phyloP scores from a whole-genome alignment of 2,888 invertebrate species.

The Ornithoptera priamus region DNA sequence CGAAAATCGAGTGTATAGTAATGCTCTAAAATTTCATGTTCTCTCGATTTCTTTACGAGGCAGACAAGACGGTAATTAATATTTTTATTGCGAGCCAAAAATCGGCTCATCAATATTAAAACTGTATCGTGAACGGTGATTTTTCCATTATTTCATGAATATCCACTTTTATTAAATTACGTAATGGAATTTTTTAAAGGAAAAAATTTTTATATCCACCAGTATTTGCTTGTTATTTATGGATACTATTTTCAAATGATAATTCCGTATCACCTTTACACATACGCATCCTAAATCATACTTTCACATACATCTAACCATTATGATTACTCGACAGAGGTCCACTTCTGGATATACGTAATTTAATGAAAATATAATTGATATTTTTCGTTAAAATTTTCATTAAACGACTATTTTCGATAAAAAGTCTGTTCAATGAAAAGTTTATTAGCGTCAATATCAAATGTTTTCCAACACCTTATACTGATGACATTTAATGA shows the following conservation, averaged over 20 bases:
- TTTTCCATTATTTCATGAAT: constrained; percentile 52
- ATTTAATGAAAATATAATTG: neutral
- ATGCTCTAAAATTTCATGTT: constrained; percentile 53
- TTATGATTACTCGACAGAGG: too few species aligned
- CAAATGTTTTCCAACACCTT: neutral
- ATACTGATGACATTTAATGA: neutral
- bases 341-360: too few species aligned
- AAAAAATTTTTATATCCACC: neutral
- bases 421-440: too few species aligned
- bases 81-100: constrained; percentile 65
- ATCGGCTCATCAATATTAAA: constrained; percentile 70
- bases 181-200: constrained; percentile 44
- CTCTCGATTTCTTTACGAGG: constrained; percentile 61
- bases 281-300: too few species aligned
- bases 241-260: too few species aligned
- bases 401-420: too few species aligned
- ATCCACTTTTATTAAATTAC: constrained; percentile 46
- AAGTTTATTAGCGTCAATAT: neutral
- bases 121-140: constrained; percentile 52
- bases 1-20: constrained; percentile 28
- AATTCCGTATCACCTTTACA: too few species aligned
- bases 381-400: neutral
- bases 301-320: too few species aligned
- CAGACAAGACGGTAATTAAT: constrained; percentile 68
- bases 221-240: neutral